Percentiles rank a stretch among this genome's conserved stretches.
Conservation (phyloP, 2,113 vertebrate species). For the Phrynocephalus versicolor region DNA sequence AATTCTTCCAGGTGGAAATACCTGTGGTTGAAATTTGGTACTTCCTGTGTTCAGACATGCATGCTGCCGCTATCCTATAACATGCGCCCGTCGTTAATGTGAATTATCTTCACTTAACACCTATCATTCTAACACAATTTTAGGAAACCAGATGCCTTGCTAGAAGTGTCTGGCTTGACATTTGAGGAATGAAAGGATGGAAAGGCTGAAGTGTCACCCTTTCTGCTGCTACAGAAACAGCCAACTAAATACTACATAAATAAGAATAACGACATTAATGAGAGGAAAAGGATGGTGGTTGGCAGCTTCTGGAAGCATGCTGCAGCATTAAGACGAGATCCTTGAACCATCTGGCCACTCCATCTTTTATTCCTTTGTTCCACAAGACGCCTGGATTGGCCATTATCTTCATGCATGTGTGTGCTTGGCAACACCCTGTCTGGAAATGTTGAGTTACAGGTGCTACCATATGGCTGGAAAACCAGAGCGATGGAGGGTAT, state of each 20-base stretch:
- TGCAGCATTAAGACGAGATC: neutral
- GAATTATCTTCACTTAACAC: neutral
- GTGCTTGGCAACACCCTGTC: neutral
- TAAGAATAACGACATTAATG: neutral
- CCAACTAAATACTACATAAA: neutral
- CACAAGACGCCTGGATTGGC: neutral
- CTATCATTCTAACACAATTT: neutral
- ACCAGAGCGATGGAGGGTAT: neutral
- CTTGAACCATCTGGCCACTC: neutral
- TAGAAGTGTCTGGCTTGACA: neutral
- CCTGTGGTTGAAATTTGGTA: no score
- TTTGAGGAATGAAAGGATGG: no score
- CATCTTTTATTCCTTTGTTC: neutral
- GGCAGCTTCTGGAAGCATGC: neutral
- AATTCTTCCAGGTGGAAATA: no score
- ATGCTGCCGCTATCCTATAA: neutral
- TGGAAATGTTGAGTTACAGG: neutral
- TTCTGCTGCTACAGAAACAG: neutral
- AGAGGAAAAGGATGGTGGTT: neutral
- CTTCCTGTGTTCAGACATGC: no score
- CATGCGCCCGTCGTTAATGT: neutral
- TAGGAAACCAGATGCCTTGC: neutral
- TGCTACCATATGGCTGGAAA: neutral
- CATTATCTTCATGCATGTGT: neutral
- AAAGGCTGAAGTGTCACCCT: no score